phyloP scores from a whole-genome alignment of 53 echinoderm and acorn worm genomes.

The Apostichopus leukothele region DNA sequence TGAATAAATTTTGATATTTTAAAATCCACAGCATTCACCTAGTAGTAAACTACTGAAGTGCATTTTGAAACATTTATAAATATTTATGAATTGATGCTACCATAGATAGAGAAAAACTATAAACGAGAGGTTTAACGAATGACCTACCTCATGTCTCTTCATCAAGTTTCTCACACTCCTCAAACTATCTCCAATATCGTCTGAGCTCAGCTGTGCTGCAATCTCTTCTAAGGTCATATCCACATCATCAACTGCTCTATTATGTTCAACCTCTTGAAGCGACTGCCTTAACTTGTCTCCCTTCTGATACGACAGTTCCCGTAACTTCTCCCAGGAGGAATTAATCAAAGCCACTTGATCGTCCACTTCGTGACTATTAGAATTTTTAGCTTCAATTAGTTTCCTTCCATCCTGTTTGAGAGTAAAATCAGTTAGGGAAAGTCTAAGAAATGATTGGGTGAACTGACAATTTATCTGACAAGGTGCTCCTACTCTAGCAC shows the following conservation, averaged over 20 bases:
- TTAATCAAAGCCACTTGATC: conserved; percentile 59
- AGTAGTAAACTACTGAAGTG: background rate
- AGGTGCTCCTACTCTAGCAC: too few species aligned
- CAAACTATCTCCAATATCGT: conserved; percentile 78
- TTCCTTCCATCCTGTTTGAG: conserved; percentile 64
- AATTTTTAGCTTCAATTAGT: conserved; percentile 59
- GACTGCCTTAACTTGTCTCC: conserved; percentile 80
- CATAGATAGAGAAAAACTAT: too few species aligned
- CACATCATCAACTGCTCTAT: conserved; percentile 72
- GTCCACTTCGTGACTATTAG: conserved; percentile 57
- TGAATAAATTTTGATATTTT: too few species aligned
- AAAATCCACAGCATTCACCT: too few species aligned
- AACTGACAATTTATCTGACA: too few species aligned
- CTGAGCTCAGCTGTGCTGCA: conserved; percentile 62
- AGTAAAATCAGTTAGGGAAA: background rate
- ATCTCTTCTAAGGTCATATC: conserved; percentile 70
- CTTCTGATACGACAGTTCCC: conserved; percentile 56
- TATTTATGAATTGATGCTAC: too few species aligned
- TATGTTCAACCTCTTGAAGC: conserved; percentile 70
- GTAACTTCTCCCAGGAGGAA: conserved; percentile 71
- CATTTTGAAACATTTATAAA: too few species aligned
- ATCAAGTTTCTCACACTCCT: conserved; percentile 77
- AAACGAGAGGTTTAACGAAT: too few species aligned
- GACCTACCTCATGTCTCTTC: conserved; percentile 81
- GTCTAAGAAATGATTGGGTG: too few species aligned